These are phyloP conservation scores for Falcaria lacertinaria DNA, from an alignment of 2,888 invertebrate genomes.

Conservation along the genomic window DNA sequence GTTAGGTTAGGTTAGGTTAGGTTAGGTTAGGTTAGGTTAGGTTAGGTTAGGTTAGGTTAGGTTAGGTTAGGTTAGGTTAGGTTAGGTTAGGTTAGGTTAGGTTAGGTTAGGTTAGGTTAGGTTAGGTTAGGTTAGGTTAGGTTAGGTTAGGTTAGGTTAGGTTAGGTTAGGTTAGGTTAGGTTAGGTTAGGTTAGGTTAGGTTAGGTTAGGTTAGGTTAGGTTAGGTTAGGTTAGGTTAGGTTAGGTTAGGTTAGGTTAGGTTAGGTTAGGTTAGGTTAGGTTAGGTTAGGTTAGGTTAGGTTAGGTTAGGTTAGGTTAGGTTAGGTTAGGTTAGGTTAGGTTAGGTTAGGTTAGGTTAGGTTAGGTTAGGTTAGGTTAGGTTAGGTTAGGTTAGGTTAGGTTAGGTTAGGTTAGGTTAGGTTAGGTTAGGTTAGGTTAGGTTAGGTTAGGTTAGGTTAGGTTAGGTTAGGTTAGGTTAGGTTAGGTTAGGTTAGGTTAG, in stretches of 20 bases:
- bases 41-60: slow-evolving; percentile 3
- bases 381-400: slow-evolving; percentile 12
- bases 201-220: slow-evolving; percentile 15
- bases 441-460: slow-evolving; percentile 11
- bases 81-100: slow-evolving; percentile 10
- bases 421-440: slow-evolving; percentile 13
- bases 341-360: slow-evolving; percentile 18
- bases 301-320: slow-evolving; percentile 17
- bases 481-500: slow-evolving; percentile 10
- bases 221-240: slow-evolving; percentile 12
- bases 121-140: slow-evolving; percentile 9
- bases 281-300: slow-evolving; percentile 13
- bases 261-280: slow-evolving; percentile 13
- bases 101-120: slow-evolving; percentile 11
- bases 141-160: slow-evolving; percentile 3
- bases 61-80: slow-evolving; percentile 12
- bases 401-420: slow-evolving; percentile 12
- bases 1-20: background rate
- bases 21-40: background rate
- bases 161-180: slow-evolving; percentile 1
- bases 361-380: slow-evolving; percentile 12
- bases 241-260: slow-evolving; percentile 12
- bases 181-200: slow-evolving; percentile 12
- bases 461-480: slow-evolving; percentile 11
- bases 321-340: slow-evolving; percentile 18